Evolutionary conservation across 2,797 vertebrate species (phyloP).

Genomic region (Enteromius mattozi): DNA sequence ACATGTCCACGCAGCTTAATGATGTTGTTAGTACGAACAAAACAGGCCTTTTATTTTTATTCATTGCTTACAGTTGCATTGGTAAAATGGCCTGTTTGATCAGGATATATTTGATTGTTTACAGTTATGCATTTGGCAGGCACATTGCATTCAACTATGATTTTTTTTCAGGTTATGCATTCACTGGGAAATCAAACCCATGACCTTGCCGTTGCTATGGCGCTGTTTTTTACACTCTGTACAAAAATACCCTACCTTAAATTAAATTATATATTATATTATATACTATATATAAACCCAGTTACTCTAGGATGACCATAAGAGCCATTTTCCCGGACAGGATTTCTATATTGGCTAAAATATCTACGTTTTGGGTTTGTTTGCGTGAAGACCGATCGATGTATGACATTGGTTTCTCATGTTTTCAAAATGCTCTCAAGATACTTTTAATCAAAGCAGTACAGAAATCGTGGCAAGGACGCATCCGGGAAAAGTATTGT

Average conservation of each 20-base stretch:
- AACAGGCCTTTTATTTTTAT: neutral
- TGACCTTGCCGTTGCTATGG: neutral
- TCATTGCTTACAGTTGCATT: neutral
- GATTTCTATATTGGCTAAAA: too few relatives aligned
- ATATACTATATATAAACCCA: too few relatives aligned
- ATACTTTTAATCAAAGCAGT: too few relatives aligned
- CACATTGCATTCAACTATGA: neutral
- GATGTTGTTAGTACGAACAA: constrained; percentile 2
- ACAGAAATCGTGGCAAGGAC: too few relatives aligned
- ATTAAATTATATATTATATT: too few relatives aligned
- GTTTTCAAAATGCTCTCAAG: too few relatives aligned
- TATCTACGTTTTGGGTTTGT: too few relatives aligned
- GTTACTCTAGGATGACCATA: too few relatives aligned
- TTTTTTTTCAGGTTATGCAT: neutral
- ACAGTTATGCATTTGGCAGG: neutral
- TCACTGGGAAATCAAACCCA: neutral
- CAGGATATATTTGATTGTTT: neutral
- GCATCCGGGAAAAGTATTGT: too few relatives aligned
- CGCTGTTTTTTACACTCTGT: neutral
- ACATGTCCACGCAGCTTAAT: constrained; percentile 20
- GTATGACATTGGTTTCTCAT: too few relatives aligned
- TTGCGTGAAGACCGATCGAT: too few relatives aligned
- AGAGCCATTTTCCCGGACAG: neutral
- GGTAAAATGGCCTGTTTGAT: neutral
- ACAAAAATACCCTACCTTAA: neutral